Conservation (phyloP, 2,797 vertebrate genomes). For the Cetoscarus ocellatus region DNA sequence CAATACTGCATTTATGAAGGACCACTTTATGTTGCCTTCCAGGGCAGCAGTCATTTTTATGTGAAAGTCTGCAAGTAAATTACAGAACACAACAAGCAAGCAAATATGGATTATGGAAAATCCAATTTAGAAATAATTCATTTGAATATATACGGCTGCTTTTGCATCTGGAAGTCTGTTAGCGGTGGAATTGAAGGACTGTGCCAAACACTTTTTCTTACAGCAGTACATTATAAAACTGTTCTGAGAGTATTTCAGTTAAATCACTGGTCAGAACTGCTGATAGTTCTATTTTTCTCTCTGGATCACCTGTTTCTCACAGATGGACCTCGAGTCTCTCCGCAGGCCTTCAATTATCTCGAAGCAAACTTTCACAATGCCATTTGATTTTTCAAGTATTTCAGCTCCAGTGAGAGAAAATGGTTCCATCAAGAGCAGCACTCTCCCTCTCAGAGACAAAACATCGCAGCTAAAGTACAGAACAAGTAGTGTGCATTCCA, state of each 20-base stretch:
- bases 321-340: background rate
- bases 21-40: too few species aligned
- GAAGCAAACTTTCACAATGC: slow-evolving; percentile 3
- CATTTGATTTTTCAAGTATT: background rate
- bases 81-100: too few species aligned
- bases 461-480: background rate
- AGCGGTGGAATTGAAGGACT: too few species aligned
- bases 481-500: background rate
- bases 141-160: too few species aligned
- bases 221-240: background rate
- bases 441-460: background rate
- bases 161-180: too few species aligned
- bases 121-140: too few species aligned
- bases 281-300: background rate
- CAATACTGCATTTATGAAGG: too few species aligned
- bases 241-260: background rate
- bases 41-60: too few species aligned
- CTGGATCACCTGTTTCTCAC: background rate
- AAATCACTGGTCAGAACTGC: background rate
- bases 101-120: too few species aligned
- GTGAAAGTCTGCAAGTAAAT: too few species aligned
- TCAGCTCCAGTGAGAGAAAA: background rate
- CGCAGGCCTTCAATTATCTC: background rate
- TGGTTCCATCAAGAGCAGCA: background rate
- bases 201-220: background rate